Conservation (phyloP, 2,888 invertebrate genomes). For the Orthosia gothica region DNA sequence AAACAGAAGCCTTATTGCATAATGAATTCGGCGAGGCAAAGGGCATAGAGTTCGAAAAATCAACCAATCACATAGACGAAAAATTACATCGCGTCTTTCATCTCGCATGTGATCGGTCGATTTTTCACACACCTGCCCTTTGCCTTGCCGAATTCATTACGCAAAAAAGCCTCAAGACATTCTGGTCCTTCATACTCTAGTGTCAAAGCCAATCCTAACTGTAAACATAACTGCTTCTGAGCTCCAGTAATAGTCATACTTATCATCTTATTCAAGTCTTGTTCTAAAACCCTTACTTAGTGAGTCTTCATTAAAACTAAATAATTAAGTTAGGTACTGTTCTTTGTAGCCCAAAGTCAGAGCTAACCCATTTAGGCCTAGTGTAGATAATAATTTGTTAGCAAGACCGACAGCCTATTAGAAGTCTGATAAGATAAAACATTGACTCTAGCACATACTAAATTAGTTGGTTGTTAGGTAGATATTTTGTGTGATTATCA, state of each 20-base stretch:
- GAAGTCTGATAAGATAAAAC: not conserved
- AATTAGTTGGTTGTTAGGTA: not conserved
- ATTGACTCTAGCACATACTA: not conserved
- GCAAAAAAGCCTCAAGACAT: not conserved
- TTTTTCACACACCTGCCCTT: too few relatives aligned
- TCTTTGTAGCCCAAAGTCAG: not conserved
- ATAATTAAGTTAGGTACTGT: constrained; percentile 6
- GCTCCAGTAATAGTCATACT: not conserved
- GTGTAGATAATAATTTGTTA: not conserved
- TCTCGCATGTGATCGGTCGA: too few relatives aligned
- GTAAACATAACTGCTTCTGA: too few relatives aligned
- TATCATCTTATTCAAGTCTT: not conserved
- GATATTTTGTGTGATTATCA: too few relatives aligned
- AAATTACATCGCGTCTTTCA: too few relatives aligned
- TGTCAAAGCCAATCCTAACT: not conserved
- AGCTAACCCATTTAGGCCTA: not conserved
- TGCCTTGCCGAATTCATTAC: too few relatives aligned
- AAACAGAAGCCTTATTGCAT: too few relatives aligned
- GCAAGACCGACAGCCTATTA: not conserved
- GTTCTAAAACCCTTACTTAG: not conserved
- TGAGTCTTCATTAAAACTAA: not conserved
- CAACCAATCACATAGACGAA: too few relatives aligned
- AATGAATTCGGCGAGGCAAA: too few relatives aligned
- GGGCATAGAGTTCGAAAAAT: too few relatives aligned
- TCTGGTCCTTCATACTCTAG: not conserved